phyloP scores from a whole-genome alignment of 92 coral and sea anemone species.

The Ricordea florida region DNA sequence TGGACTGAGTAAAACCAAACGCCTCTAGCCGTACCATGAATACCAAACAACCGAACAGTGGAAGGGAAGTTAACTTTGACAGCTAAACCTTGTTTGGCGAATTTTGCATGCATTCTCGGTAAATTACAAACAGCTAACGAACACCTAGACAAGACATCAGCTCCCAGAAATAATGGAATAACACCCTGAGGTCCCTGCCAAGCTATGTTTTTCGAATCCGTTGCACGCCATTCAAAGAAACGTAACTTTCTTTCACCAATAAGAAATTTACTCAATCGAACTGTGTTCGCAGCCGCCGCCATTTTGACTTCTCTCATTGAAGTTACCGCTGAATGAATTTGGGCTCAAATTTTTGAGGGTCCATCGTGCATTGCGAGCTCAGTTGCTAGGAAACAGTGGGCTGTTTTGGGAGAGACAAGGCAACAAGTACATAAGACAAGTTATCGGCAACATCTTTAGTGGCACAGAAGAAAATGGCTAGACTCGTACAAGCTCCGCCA shows the following conservation, averaged over 20 bases:
- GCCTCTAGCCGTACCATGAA: conserved; percentile 87
- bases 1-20: conserved; percentile 95
- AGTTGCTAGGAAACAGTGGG: conserved; percentile 50
- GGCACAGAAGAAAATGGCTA: conserved; percentile 70
- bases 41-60: conserved; percentile 59
- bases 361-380: not conserved
- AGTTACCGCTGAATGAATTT: not conserved
- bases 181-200: conserved; percentile 5
- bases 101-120: conserved; percentile 93
- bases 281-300: conserved; percentile 34
- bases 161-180: conserved; percentile 80
- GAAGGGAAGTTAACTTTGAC: conserved; percentile 78
- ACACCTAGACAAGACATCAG: conserved; percentile 85
- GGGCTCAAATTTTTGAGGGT: conserved; percentile 8
- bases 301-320: conserved; percentile 66
- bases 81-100: conserved; percentile 76
- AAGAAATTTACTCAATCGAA: not conserved
- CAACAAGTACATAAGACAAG: conserved; percentile 40
- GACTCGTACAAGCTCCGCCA: conserved; percentile 95
- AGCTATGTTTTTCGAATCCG: conserved; percentile 25
- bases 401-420: conserved; percentile 35
- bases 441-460: conserved; percentile 8
- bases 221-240: conserved; percentile 64
- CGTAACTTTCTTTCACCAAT: conserved; percentile 67
- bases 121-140: conserved; percentile 65